phyloP scores from a whole-genome alignment of 2,797 vertebrate species.

The Acanthurus lineatus region DNA sequence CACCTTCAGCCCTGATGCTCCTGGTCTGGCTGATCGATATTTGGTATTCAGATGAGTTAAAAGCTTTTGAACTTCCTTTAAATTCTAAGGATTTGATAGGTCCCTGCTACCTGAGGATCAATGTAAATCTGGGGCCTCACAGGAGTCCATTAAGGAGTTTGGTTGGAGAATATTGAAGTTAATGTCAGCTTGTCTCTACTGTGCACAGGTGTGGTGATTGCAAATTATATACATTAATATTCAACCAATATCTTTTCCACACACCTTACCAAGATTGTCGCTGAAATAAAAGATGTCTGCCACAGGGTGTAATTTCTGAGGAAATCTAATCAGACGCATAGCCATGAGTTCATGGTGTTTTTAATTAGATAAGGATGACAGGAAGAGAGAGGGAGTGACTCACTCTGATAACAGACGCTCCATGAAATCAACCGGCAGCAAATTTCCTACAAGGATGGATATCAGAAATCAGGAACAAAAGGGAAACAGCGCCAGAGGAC shows the following conservation, averaged over 20 bases:
- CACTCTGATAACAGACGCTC: slow-evolving; percentile 65
- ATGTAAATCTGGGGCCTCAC: neutral
- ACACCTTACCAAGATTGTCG: slow-evolving; percentile 32
- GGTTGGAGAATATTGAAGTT: neutral
- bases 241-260: slow-evolving; percentile 32
- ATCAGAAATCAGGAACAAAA: slow-evolving; percentile 45
- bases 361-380: slow-evolving; percentile 65
- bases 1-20: slow-evolving; percentile 26
- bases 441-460: slow-evolving; percentile 49
- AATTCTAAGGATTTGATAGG: slow-evolving; percentile 1
- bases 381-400: slow-evolving; percentile 22
- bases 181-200: slow-evolving; percentile 22
- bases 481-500: slow-evolving; percentile 46
- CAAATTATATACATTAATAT: slow-evolving; percentile 11
- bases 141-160: slow-evolving; percentile 16
- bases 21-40: neutral
- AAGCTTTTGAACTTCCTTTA: slow-evolving; percentile 29
- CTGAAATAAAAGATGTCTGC: slow-evolving; percentile 27
- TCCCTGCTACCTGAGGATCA: neutral
- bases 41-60: slow-evolving; percentile 23
- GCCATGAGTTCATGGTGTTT: slow-evolving; percentile 45
- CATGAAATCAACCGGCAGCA: slow-evolving; percentile 51
- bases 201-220: neutral
- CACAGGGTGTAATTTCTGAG: slow-evolving; percentile 45
- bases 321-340: slow-evolving; percentile 61